Evolutionary conservation across 2,113 vertebrate genomes (phyloP).

Genomic region (Miniopterus natalensis): DNA sequence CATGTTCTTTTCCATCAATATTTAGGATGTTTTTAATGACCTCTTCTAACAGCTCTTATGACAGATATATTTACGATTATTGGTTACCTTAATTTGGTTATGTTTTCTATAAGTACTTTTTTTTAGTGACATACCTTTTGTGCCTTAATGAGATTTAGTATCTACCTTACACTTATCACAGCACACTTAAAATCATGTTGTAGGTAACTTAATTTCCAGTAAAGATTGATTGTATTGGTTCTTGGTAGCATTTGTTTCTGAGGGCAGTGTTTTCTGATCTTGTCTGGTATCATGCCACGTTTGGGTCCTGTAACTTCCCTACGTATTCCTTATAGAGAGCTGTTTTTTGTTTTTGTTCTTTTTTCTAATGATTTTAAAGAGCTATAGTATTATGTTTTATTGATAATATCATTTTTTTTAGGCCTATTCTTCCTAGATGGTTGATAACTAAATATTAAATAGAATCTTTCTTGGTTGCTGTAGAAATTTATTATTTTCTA

Average conservation of each 20-base stretch:
- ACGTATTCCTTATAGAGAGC: not conserved
- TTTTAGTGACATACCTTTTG: not conserved
- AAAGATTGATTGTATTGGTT: conserved; percentile 11
- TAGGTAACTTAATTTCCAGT: conserved; percentile 31
- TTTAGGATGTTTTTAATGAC: not conserved
- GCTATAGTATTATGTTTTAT: not conserved
- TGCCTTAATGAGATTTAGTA: not conserved
- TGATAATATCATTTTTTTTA: conserved; percentile 28
- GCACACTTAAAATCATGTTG: conserved; percentile 25
- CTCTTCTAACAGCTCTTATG: not conserved
- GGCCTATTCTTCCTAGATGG: not conserved
- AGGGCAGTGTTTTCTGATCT: conserved; percentile 12
- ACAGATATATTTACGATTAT: conserved; percentile 5
- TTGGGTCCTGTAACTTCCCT: not conserved
- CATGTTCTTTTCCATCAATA: not conserved
- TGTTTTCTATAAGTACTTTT: conserved; percentile 4
- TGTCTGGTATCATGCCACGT: not conserved
- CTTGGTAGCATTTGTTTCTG: conserved; percentile 21
- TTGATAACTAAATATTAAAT: conserved; percentile 4
- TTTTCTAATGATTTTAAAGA: conserved; percentile 35
- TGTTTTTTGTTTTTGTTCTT: not conserved
- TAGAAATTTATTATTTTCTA: conserved; percentile 7
- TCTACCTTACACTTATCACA: not conserved
- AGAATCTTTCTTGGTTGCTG: not conserved
- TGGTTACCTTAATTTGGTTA: conserved; percentile 20